Base-by-base conservation (phyloP, 2,888 invertebrate species). In the Eupithecia subumbrata region DNA sequence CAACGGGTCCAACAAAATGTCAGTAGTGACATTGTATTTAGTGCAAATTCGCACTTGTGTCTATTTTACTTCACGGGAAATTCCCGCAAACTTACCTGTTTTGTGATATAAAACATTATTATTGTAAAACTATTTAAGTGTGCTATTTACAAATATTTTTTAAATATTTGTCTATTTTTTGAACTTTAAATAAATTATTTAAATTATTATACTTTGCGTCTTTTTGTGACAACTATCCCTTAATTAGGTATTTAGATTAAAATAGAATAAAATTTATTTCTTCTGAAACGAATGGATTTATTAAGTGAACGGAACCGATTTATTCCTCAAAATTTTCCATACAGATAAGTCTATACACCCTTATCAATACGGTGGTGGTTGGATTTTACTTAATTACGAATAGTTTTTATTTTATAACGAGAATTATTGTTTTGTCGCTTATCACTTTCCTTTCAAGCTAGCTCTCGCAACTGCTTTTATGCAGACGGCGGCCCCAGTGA, bases 131-230 rank as follows among this genome's bases (percentile, higher is more conserved):
- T 82, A 81, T 84, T 30, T 82, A 81, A 82, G 79, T 83, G 77
- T 84, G 82, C 60, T 83, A 84, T 87, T 83, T 84, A 70, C 30
- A 30, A 30, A 30, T 30, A 30, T 30, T 30, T 30, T 30, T 30
- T 30, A 83, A 85, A 84, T 85, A 37, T 37, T 37, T 37, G 82
- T 85, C 86, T 86, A 83, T 84, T 82, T 86, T 88, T 86, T 90
- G 89, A 90, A 88, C 88, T 90, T 86, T 82, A 87, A 91, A 90
- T 92, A 92, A 91, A 93, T 90, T 89, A 90, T 91, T 91, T 85
- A 87, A 89, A 88, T 85, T 84, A 86, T 83, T 80, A 34, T 7
- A 79, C 0, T 71, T 72, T 69, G 72, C 76, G 77, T 81, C 82
- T 85, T 81, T 70, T 66, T 72, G 56, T 73, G n/a, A 22, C 48